Evolutionary conservation across 2,888 invertebrate species (phyloP).

Genomic region (Spilosoma lubricipeda): DNA sequence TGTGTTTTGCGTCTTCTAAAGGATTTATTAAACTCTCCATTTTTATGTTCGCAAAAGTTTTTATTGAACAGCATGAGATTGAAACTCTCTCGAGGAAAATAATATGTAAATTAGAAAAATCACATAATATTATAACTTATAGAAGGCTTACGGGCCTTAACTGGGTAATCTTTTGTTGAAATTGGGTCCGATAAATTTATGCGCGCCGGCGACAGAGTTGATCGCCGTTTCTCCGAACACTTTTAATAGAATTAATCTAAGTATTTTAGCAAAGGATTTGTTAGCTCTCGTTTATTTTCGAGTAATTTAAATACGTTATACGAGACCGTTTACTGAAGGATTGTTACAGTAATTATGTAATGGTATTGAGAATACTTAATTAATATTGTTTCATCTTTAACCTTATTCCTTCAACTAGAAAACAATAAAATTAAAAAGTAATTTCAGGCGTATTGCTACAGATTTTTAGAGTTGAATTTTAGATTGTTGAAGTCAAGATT

Average conservation of each 20-base stretch:
- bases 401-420: neutral
- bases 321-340: slow-evolving; percentile 14
- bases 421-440: neutral
- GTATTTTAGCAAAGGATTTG: slow-evolving; percentile 46
- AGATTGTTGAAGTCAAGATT: too few species aligned
- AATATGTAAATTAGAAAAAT: slow-evolving; percentile 2
- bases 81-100: neutral
- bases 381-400: neutral
- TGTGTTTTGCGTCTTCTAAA: neutral
- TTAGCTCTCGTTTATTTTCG: slow-evolving; percentile 36
- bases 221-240: slow-evolving; percentile 39
- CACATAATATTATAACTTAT: slow-evolving; percentile 8
- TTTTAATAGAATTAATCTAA: slow-evolving; percentile 49
- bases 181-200: slow-evolving; percentile 53
- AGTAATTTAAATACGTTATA: slow-evolving; percentile 44
- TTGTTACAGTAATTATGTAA: slow-evolving; percentile 10
- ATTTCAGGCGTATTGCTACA: too few species aligned
- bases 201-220: slow-evolving; percentile 36
- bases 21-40: neutral
- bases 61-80: neutral
- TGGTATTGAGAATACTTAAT: neutral
- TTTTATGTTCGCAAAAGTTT: neutral
- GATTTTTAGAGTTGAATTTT: too few species aligned
- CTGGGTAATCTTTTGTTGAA: slow-evolving; percentile 44
- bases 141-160: slow-evolving; percentile 30